Conservation (phyloP, 2,113 vertebrate genomes). For the Diphyllodes magnificus region DNA sequence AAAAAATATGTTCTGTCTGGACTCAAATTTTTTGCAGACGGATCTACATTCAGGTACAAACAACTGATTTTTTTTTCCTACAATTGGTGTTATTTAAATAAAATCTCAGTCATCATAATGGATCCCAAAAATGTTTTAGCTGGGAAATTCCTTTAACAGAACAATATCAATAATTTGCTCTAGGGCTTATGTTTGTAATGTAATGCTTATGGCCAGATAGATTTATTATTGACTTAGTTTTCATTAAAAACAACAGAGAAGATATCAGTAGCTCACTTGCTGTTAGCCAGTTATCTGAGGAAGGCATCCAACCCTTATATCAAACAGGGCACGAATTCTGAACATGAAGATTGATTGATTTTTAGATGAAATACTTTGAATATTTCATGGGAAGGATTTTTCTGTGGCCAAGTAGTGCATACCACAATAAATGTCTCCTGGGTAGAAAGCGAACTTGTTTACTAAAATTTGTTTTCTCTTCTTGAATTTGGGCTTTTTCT, state of each 20-base stretch:
- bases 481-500: not conserved
- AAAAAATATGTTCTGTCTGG: not conserved
- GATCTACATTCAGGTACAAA: not conserved
- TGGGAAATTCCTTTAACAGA: not conserved
- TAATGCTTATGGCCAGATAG: not conserved
- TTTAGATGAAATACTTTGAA: not conserved
- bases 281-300: not conserved
- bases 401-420: not conserved
- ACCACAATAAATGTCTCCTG: not conserved
- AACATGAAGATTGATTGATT: not conserved
- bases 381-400: not conserved
- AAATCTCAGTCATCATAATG: not conserved
- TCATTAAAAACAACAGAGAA: not conserved
- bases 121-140: not conserved
- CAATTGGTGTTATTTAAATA: not conserved
- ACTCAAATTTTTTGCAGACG: not conserved
- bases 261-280: not conserved
- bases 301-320: not conserved
- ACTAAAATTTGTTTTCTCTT: not conserved
- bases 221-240: conserved; percentile 10
- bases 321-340: not conserved
- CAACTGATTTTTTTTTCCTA: not conserved
- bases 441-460: not conserved
- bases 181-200: not conserved
- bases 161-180: not conserved